These are phyloP conservation scores for Prolemur simus DNA, from an alignment of 2,113 vertebrate genomes.

Conservation along the genomic window DNA sequence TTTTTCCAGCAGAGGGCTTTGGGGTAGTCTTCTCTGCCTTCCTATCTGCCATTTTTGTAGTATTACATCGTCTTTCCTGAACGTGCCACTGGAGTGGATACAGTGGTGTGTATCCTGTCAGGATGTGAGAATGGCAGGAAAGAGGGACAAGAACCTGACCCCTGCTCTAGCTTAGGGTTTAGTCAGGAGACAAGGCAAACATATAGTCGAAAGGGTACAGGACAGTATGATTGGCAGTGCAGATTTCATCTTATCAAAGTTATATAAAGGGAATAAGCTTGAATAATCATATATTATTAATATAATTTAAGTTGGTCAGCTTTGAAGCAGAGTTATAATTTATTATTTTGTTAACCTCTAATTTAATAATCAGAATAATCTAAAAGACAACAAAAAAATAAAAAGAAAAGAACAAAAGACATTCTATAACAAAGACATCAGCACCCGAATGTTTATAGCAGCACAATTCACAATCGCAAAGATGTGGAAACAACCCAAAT, in stretches of 20 bases:
- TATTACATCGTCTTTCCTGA: neutral
- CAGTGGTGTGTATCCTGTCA: neutral
- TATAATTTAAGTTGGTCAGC: neutral
- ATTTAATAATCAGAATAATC: neutral
- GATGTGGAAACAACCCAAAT: no score
- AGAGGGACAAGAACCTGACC: neutral
- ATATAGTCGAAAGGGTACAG: neutral
- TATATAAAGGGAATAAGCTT: neutral
- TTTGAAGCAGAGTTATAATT: slow-evolving; percentile 24
- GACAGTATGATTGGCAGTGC: neutral
- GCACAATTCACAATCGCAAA: no score
- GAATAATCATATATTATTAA: slow-evolving; percentile 24
- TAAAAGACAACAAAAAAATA: neutral
- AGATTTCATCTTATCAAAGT: neutral
- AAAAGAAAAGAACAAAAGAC: neutral
- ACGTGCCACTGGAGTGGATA: neutral
- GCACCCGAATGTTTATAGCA: no score
- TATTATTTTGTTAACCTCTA: slow-evolving; percentile 24
- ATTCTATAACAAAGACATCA: no score
- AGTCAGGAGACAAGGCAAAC: neutral
- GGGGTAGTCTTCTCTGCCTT: neutral
- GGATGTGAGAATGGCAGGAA: neutral
- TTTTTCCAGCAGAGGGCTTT: neutral
- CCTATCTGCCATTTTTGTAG: neutral
- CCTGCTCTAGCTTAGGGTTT: neutral